Percentiles rank a stretch among this genome's conserved stretches.
phyloP scores from a whole-genome alignment of 2,888 invertebrate genomes.

The Epinotia demarniana region DNA sequence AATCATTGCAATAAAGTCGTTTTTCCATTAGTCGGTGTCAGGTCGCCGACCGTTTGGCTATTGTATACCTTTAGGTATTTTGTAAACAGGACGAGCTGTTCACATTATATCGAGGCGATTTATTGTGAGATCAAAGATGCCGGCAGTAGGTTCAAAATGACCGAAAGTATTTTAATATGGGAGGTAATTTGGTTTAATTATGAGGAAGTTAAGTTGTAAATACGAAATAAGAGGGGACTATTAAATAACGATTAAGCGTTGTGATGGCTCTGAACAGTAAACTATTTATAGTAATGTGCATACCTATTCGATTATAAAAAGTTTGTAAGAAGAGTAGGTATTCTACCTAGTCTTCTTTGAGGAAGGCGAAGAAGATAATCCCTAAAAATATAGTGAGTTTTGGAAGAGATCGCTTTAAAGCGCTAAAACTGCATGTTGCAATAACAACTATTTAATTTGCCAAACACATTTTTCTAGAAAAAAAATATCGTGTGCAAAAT shows the following conservation, averaged over 20 bases:
- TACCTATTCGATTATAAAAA: too few species aligned
- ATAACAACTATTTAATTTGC: too few species aligned
- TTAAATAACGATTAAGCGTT: constrained; percentile 23
- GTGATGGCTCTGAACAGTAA: not conserved
- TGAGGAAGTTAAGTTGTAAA: constrained; percentile 18
- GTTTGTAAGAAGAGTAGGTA: too few species aligned
- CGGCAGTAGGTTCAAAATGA: constrained; percentile 10
- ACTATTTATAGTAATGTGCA: not conserved
- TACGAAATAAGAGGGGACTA: constrained; percentile 10
- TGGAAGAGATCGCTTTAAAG: too few species aligned
- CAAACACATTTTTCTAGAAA: too few species aligned
- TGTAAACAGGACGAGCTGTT: constrained; percentile 49
- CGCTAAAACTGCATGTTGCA: too few species aligned
- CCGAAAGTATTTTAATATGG: constrained; percentile 14
- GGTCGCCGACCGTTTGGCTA: constrained; percentile 49
- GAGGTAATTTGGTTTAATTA: constrained; percentile 19
- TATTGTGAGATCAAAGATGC: constrained; percentile 35
- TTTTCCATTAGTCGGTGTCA: constrained; percentile 39
- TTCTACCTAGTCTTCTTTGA: too few species aligned
- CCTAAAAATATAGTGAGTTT: too few species aligned
- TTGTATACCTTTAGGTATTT: constrained; percentile 51
- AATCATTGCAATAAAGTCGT: not conserved
- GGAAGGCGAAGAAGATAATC: too few species aligned
- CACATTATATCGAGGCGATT: constrained; percentile 21
- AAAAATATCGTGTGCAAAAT: too few species aligned